These are phyloP conservation scores for Fistularia commersonii DNA, from an alignment of 2,797 vertebrate species.

Conservation along the genomic window DNA sequence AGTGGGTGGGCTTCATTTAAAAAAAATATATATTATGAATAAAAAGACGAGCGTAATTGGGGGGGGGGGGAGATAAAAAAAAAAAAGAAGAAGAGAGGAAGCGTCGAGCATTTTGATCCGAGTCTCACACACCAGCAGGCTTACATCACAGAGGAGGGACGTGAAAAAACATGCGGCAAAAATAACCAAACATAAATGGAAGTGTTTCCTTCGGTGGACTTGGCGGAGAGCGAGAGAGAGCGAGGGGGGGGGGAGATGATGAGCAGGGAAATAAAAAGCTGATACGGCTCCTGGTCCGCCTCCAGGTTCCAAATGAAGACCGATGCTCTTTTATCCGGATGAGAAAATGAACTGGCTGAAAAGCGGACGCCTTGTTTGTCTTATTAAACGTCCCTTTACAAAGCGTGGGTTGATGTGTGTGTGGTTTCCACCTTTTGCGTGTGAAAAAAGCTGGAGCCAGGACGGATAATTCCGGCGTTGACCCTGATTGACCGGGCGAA, in stretches of 20 bases:
- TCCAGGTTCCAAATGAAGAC: conserved; percentile 19
- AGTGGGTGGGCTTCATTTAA: conserved; percentile 60
- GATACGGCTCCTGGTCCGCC: conserved; percentile 25
- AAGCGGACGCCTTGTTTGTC: no score
- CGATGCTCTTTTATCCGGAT: conserved; percentile 15
- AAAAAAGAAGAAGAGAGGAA: conserved; percentile 14
- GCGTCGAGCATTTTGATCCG: conserved; percentile 52
- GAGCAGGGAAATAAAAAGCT: conserved; percentile 27
- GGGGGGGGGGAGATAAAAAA: conserved; percentile 30
- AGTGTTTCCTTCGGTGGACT: conserved; percentile 30
- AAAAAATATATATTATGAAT: conserved; percentile 20
- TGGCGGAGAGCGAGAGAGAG: conserved; percentile 16
- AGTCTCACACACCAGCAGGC: conserved; percentile 59
- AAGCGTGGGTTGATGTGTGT: no score
- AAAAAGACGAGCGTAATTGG: conserved; percentile 38
- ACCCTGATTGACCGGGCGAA: no score
- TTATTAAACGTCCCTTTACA: no score
- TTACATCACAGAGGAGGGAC: conserved; percentile 53
- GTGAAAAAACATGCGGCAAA: conserved; percentile 39
- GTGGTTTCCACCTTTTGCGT: no score
- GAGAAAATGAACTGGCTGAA: no score
- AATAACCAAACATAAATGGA: conserved; percentile 59
- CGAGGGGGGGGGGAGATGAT: no score
- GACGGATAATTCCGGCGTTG: no score
- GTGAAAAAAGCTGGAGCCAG: no score